Evolutionary conservation across 2,888 invertebrate genomes (phyloP), one percentile per base, ranked within the genome.

Genomic region (Sphaerophoria taeniata): DNA sequence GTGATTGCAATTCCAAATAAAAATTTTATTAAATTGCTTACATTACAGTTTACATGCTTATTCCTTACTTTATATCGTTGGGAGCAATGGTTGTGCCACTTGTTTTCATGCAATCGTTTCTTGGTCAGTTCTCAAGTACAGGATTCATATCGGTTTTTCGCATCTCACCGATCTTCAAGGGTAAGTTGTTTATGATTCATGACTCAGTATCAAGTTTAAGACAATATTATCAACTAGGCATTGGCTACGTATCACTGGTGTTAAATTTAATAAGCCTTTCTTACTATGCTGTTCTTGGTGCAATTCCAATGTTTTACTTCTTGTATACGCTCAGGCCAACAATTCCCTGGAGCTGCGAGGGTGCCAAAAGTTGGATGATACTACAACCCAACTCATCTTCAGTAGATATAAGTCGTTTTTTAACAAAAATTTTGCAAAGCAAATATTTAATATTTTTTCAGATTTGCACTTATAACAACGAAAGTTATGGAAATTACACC

Each of bases 81-180:
- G 91, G 95, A 14, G 91, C 96, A 63, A 24, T 24, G 24, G 96
- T 97, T 12, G 95, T 97, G 70, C 98, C 98, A 0, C 93, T 98
- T 83, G 96, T 97, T 90, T 96, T 97, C 89, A 93, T 98, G 93
- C 97, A 98, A 92, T 95, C 96, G 0, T 95, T 95, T 12, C 93
- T 98, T 89, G 98, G 97, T 36, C 98, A 98, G 90, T 97, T 97
- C 91, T 94, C 96, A 31, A 96, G 95, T 88, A 95, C 95, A 65
- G 96, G 97, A 87, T 96, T 96, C 87, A 94, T 97, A 88, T 95
- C 96, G 11, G 94, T 96, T 67, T 97, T 97, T 93, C 95, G 95
- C 87, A 94, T 96, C 84, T 94, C 95, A 75, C 97, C 97, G 4
- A 92, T 97, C 63, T 97, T 97, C 91, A 98, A 98, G 95, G 98